These are phyloP conservation scores for Bufo gargarizans DNA, from an alignment of 2,113 vertebrate genomes.

Conservation along the genomic window DNA sequence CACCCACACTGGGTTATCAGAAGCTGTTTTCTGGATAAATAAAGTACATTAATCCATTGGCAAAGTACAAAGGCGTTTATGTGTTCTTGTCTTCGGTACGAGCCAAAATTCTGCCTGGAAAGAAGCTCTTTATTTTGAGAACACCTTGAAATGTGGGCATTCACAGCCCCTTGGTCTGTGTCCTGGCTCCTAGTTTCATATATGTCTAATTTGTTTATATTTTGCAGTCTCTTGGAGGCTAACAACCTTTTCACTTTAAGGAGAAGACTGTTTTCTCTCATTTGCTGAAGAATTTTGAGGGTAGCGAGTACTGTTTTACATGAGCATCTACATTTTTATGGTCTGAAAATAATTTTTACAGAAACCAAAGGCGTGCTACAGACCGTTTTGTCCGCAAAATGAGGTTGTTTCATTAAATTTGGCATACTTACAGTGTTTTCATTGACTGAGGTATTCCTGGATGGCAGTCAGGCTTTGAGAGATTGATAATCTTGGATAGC, in stretches of 20 bases:
- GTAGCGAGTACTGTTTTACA: slow-evolving; percentile 21
- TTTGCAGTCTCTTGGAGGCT: slow-evolving; percentile 43
- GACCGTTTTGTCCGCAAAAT: neutral
- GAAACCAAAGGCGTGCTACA: slow-evolving; percentile 21
- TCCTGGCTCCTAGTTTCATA: slow-evolving; percentile 36
- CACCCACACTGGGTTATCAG: slow-evolving; percentile 53
- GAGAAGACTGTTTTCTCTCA: slow-evolving; percentile 43
- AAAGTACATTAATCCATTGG: slow-evolving; percentile 42
- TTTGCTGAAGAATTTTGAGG: slow-evolving; percentile 44
- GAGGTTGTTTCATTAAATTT: slow-evolving; percentile 27
- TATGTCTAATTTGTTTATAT: slow-evolving; percentile 56
- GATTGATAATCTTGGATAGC: neutral
- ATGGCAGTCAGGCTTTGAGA: neutral
- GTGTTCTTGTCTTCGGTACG: slow-evolving; percentile 44
- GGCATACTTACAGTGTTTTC: slow-evolving; percentile 37
- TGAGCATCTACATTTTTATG: slow-evolving; percentile 36
- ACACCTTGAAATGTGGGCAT: slow-evolving; percentile 44
- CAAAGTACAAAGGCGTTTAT: slow-evolving; percentile 54
- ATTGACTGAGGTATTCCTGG: slow-evolving; percentile 17
- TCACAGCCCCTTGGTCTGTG: slow-evolving; percentile 41
- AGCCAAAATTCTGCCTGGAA: slow-evolving; percentile 54
- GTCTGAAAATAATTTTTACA: slow-evolving; percentile 30
- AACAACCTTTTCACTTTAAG: slow-evolving; percentile 7
- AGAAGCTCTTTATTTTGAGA: slow-evolving; percentile 52
- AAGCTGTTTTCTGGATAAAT: slow-evolving; percentile 52